Evolutionary conservation across 2,797 vertebrate species (phyloP).

Genomic region (Sebastes iracundus): DNA sequence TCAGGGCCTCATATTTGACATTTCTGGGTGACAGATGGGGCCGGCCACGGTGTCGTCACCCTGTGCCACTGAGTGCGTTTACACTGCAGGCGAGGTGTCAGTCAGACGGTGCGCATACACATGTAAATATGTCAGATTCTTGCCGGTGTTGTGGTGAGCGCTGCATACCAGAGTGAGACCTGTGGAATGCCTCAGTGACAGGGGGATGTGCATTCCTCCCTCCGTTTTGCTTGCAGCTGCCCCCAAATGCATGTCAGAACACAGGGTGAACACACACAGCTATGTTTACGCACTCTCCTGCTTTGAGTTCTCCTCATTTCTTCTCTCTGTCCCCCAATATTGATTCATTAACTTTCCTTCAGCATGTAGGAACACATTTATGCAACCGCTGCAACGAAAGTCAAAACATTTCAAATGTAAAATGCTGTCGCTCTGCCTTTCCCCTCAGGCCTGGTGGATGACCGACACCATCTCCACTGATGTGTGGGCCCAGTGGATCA

Average conservation of each 20-base stretch:
- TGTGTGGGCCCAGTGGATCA: conserved; percentile 75
- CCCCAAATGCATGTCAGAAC: conserved; percentile 2
- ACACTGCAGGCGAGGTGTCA: background rate
- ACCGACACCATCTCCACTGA: conserved; percentile 47
- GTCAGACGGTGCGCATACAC: background rate
- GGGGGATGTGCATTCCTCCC: background rate
- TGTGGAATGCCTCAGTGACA: conserved; percentile 11
- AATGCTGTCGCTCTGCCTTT: background rate
- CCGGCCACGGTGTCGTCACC: conserved; percentile 1
- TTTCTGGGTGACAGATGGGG: conserved; percentile 27
- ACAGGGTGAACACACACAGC: background rate
- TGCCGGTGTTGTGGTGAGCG: background rate
- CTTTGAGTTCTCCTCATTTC: background rate
- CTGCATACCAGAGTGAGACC: background rate
- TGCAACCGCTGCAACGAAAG: background rate
- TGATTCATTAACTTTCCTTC: background rate
- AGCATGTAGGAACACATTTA: background rate
- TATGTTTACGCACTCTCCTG: background rate
- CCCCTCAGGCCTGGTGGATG: conserved; percentile 81
- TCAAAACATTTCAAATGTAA: background rate
- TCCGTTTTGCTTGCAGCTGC: background rate
- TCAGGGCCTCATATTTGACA: conserved; percentile 39
- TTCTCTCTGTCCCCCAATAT: no score
- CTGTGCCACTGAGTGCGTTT: background rate
- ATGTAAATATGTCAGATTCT: conserved; percentile 32